Base-by-base conservation (phyloP, 1,140 invertebrate genomes). In the Campoletis sonorensis region DNA sequence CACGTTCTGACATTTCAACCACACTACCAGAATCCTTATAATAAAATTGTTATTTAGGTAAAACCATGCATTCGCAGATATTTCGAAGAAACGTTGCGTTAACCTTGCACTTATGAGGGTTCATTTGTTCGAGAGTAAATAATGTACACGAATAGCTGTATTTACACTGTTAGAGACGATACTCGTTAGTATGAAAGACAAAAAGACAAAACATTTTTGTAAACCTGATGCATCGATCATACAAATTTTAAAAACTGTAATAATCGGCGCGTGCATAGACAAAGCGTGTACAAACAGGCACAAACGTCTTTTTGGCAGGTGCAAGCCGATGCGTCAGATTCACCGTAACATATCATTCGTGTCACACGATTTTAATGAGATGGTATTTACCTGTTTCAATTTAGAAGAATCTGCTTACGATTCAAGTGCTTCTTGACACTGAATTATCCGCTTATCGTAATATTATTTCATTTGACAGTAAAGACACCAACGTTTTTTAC, bases 51-150 rank as follows among this genome's bases (percentile, higher is more conserved):
- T 18, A 18, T 33, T 33, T 4, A 45, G 4, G 51, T 33, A 82
- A 82, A 75, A 82, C 58, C 81, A 82, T 82, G 81, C 81, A 82
- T 30, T 13, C 27, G 13, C 10, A 70, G 27, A 37, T 33, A 18
- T 33, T n/a, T 30, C 0, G 30, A 33, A 70, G 1, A 70, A 70
- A 27, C 23, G 61, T 27, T 10, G 16, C 23, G n/a, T 23, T 64
- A 64, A 64, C 23, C 61, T 64, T 64, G 61, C 58, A 23, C 11
- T 18, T 54, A 4, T 27, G n/a, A 27, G 61, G 5, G n/a, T 64
- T 27, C 27, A 26, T 26, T 26, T 23, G 23, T 23, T 64, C 16
- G 21, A 23, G 23, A 26, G 8, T 23, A 11, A 54, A 15, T 54
- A 54, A 18, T 54, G 51, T 54, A 21, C 51, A 54, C 8, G n/a